Evolutionary conservation across 2,113 vertebrate genomes (phyloP).

Genomic region (Daphoenositta chrysoptera): DNA sequence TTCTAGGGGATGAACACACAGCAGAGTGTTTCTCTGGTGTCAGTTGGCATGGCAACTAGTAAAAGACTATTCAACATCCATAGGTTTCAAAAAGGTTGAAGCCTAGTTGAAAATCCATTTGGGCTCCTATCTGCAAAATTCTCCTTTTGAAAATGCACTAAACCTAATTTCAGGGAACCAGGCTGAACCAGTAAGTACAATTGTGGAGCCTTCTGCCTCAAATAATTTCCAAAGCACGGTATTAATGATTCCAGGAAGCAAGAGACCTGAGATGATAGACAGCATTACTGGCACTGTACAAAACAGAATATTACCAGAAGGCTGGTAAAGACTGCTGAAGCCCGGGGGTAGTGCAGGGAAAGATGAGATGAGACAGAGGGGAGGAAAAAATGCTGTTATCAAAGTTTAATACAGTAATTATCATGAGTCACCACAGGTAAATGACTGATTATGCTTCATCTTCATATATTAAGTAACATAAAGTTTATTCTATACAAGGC

Average conservation of each 20-base stretch:
- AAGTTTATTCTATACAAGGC: not conserved
- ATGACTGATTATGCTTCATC: constrained; percentile 9
- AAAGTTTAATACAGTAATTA: constrained; percentile 57
- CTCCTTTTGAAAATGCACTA: constrained; percentile 72
- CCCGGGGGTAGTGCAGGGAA: not conserved
- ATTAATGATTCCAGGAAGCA: constrained; percentile 74
- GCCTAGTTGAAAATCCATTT: constrained; percentile 99
- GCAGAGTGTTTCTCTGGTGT: constrained; percentile 90
- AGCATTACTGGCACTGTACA: constrained; percentile 51
- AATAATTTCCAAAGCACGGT: constrained; percentile 72
- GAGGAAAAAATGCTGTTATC: constrained; percentile 16
- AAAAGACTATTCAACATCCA: constrained; percentile 92
- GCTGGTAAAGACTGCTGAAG: not conserved
- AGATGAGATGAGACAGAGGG: not conserved
- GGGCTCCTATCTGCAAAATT: constrained; percentile 87
- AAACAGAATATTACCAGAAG: constrained; percentile 61
- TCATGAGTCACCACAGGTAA: constrained; percentile 18
- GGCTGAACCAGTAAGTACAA: constrained; percentile 62
- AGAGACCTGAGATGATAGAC: constrained; percentile 51
- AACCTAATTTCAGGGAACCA: constrained; percentile 64
- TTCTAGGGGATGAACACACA: constrained; percentile 86
- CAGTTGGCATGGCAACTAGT: constrained; percentile 98
- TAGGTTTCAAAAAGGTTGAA: constrained; percentile 92
- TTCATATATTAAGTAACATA: not conserved
- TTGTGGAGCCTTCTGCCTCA: constrained; percentile 65